Percentiles rank a stretch among this genome's conserved stretches.
Evolutionary conservation across 2,888 invertebrate genomes (phyloP).

Genomic region (Rhagium mordax): DNA sequence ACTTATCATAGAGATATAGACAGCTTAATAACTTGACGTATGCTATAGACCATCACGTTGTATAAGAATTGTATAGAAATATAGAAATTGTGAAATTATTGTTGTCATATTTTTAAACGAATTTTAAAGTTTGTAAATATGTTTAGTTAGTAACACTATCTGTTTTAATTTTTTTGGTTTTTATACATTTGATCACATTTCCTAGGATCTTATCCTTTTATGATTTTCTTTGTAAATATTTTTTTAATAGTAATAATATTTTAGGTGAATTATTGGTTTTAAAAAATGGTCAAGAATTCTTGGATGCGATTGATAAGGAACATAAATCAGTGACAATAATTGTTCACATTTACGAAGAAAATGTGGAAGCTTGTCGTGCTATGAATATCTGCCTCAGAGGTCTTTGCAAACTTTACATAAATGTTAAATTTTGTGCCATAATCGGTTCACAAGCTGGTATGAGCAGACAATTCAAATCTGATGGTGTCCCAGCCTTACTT

Average conservation of each 20-base stretch:
- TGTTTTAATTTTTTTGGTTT: too few species aligned
- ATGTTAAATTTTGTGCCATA: conserved; percentile 92
- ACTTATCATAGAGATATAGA: too few species aligned
- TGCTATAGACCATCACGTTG: too few species aligned
- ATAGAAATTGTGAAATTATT: too few species aligned
- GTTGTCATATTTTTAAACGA: too few species aligned
- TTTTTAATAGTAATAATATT: conserved; percentile 25
- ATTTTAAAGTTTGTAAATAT: too few species aligned
- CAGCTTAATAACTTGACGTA: too few species aligned
- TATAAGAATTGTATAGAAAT: too few species aligned
- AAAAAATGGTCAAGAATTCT: conserved; percentile 81
- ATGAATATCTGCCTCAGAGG: conserved; percentile 89
- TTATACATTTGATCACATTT: too few species aligned
- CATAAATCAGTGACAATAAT: conserved; percentile 87
- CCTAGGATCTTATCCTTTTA: too few species aligned
- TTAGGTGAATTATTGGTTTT: conserved; percentile 76
- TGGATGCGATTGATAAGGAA: conserved; percentile 92
- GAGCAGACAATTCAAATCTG: conserved; percentile 86
- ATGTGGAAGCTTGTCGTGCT: conserved; percentile 78
- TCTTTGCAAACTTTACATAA: conserved; percentile 84
- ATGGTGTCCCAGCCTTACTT: conserved; percentile 92
- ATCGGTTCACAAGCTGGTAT: conserved; percentile 86
- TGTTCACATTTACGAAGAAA: conserved; percentile 89
- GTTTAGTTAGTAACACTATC: too few species aligned
- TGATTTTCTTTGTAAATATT: background rate